Conservation (phyloP, 2,888 invertebrate genomes). For the Campaea margaritaria region DNA sequence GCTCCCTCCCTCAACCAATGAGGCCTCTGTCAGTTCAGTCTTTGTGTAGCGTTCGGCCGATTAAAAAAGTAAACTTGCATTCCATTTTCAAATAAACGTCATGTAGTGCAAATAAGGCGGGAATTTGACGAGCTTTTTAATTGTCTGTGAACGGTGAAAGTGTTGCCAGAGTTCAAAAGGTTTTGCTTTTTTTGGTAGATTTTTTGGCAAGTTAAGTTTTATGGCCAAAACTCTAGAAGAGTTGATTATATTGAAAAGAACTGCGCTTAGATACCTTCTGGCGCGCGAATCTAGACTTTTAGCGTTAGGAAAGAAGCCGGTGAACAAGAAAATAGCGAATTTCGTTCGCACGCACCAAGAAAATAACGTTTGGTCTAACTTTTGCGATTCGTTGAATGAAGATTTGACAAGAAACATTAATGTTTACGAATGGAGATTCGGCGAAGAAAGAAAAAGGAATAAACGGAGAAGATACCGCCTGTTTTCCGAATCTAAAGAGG, state of each 20-base stretch:
- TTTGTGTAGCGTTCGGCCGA: conserved; percentile 23
- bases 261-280: conserved; percentile 64
- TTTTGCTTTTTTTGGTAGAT: conserved; percentile 6
- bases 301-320: conserved; percentile 65
- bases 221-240: conserved; percentile 76
- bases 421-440: conserved; percentile 58
- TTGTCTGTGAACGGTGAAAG: conserved; percentile 7
- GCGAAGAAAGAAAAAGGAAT: conserved; percentile 37
- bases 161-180: conserved; percentile 11
- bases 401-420: conserved; percentile 73
- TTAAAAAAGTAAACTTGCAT: conserved; percentile 5
- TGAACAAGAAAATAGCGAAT: conserved; percentile 72
- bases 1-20: conserved; percentile 21
- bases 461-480: conserved; percentile 49
- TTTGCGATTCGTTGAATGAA: conserved; percentile 68
- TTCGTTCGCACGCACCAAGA: conserved; percentile 63
- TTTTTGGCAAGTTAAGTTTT: conserved; percentile 37
- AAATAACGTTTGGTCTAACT: conserved; percentile 60
- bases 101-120: conserved; percentile 4
- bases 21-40: conserved; percentile 29
- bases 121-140: conserved; percentile 4
- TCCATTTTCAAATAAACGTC: conserved; percentile 3
- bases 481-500: conserved; percentile 53
- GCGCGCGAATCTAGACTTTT: conserved; percentile 68
- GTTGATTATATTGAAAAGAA: conserved; percentile 65